A percentile compares a stretch with the other conserved stretches of the same genome.
Evolutionary conservation across 1,140 invertebrate genomes (phyloP).

Genomic region (Liolophura sinensis): DNA sequence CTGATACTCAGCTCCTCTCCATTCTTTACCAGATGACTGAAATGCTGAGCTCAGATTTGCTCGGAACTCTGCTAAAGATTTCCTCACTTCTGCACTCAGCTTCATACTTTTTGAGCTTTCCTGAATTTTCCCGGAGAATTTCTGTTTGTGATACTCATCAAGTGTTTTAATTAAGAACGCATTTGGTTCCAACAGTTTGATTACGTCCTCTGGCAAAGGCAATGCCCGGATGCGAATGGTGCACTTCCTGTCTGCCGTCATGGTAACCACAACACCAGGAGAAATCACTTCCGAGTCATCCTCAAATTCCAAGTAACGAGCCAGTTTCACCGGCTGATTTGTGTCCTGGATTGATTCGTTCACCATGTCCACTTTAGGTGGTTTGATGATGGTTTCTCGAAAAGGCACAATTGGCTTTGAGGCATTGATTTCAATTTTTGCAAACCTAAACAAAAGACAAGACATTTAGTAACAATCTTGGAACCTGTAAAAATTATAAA

Average conservation of each 20-base stretch:
- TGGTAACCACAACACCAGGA: slow-evolving; percentile 62
- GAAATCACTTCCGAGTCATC: slow-evolving; percentile 53
- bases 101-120: slow-evolving; percentile 26
- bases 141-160: slow-evolving; percentile 53
- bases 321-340: slow-evolving; percentile 45
- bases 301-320: slow-evolving; percentile 34
- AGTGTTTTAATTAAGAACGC: slow-evolving; percentile 65
- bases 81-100: slow-evolving; percentile 43
- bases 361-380: slow-evolving; percentile 84
- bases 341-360: slow-evolving; percentile 79
- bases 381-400: slow-evolving; percentile 86
- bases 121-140: slow-evolving; percentile 32
- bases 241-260: slow-evolving; percentile 74
- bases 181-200: slow-evolving; percentile 71
- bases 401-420: slow-evolving; percentile 97
- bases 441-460: slow-evolving; percentile 68
- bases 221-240: slow-evolving; percentile 76
- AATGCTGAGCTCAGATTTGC: slow-evolving; percentile 69
- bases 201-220: slow-evolving; percentile 77
- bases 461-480: too few species aligned
- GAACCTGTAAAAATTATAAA: too few species aligned
- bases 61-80: slow-evolving; percentile 68
- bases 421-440: slow-evolving; percentile 85
- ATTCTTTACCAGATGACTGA: slow-evolving; percentile 64
- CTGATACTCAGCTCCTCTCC: slow-evolving; percentile 66